Base-by-base conservation (phyloP, 1,140 invertebrate species). In the Drosophila kanapiae region DNA sequence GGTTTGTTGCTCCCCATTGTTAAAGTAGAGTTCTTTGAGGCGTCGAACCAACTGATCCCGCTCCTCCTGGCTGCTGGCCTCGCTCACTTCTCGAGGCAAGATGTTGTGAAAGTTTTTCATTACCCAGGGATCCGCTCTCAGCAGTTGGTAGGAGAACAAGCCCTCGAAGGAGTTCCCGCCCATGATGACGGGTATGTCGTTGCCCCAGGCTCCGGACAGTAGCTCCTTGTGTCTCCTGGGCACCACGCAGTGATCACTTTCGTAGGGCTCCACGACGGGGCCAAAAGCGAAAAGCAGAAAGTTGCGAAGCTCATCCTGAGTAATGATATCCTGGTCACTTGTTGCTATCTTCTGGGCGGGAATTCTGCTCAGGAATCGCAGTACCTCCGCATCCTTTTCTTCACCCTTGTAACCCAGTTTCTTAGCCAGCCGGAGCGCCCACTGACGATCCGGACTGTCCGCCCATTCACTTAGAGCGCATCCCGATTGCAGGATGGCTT, bases 291-390 rank as follows among this genome's bases (percentile, higher is more conserved):
- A 84, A 6, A 90, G 27, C 14, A 71, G 35, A 23, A 79, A 77
- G 33, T 56, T 80, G 0, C 65, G 72, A 31, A 69, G 0, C 40
- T 91, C 88, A n/a, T 91, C 77, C 38, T 31, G 60, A 3, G 76
- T 86, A 2, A 80, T 27, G 13, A 90, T 40, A 13, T 72, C 47
- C 48, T 80, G 76, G 14, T 80, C 77, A 23, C 29, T 33, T 42
- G 94, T 93, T 8, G 93, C 94, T 8, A 96, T 96, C 35, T 95
- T 94, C 27, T 93, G 94, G 62, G 78, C 71, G 2, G 82, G 57
- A 0, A 0, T 6, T 54, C 35, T 18, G n/a, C 16, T 33, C 6
- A 51, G 29, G 29, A 31, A 51, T 6, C n/a, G 9, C 9, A 51
- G 29, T 31, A 51, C 48, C 11, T 51, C 48, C 14, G 48, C 48